Base-by-base conservation (phyloP, 1,140 invertebrate genomes). In the Colletes latitarsis region DNA sequence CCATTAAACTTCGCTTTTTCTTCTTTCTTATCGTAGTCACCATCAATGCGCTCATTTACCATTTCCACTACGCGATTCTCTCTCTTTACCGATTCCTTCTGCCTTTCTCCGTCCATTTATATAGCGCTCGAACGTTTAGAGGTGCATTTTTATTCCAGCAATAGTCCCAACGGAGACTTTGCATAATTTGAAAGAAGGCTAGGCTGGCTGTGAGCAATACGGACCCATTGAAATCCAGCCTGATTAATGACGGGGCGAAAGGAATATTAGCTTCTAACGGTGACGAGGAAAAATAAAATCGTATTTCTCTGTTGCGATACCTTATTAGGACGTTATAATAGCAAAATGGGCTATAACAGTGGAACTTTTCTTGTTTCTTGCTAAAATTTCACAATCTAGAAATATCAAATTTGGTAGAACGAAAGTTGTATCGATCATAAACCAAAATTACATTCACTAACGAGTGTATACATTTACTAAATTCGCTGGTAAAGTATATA, bases 1-100 rank as follows among this genome's bases (percentile, higher is more conserved):
- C 79, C 73, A 78, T 82, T 82, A 82, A 77, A 41, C 82, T 30
- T 21, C 46, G 41, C 9, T 79, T 74, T 43, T 62, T 70, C 76
- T 63, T 43, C 58, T 43, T 21, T 19, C 39, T 52, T 53, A 43
- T 71, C 70, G 81, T 46, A 72, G 39, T 62, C 58, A 21, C 17
- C 46, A 71, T 57, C 46, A 73, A 82, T 71, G 74, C 14, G 58
- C 57, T 60, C 55, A 82, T 70, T 73, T 70, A 62, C 70, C 76
- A 80, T 80, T 71, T 62, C 62, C 9, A 30, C 46, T 46, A 55
- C 43, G 17, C 17, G 46, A 64, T 55, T 72, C 15, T 46, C 39
- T 6, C 14, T 68, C 39, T 39, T 15, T 39, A 62, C 60, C 43
- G 19, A 14, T 66, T 39, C 49, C 21, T 69, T 71, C 55, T 64